Evolutionary conservation across 2,888 invertebrate species (phyloP).

Genomic region (Macrosoma leucophasiata): DNA sequence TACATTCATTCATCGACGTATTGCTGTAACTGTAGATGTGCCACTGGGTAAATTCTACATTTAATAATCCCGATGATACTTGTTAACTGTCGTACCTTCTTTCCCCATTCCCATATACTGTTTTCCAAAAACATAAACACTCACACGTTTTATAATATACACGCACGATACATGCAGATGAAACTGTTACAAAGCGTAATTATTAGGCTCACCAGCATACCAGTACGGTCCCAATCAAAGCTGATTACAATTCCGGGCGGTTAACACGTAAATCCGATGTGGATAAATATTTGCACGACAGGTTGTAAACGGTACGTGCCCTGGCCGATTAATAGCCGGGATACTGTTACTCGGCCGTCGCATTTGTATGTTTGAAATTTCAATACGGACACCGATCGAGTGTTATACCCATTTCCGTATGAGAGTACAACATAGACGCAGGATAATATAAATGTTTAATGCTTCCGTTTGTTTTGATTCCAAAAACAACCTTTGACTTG

Average conservation of each 20-base stretch:
- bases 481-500: too few species aligned
- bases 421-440: too few species aligned
- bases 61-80: too few species aligned
- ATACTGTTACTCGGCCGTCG: constrained; percentile 59
- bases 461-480: too few species aligned
- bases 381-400: too few species aligned
- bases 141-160: constrained; percentile 5
- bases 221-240: constrained; percentile 48
- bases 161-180: constrained; percentile 11
- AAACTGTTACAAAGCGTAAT: constrained; percentile 23
- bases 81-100: too few species aligned
- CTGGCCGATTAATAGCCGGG: constrained; percentile 46
- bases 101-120: too few species aligned
- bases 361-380: constrained; percentile 27
- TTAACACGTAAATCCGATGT: constrained; percentile 67
- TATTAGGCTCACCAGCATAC: constrained; percentile 28
- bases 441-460: too few species aligned
- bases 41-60: too few species aligned
- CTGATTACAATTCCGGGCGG: constrained; percentile 66
- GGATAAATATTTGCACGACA: constrained; percentile 73
- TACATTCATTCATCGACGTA: too few species aligned
- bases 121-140: neutral
- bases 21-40: too few species aligned
- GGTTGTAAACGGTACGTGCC: constrained; percentile 66
- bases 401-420: too few species aligned